Evolutionary conservation across 2,888 invertebrate genomes (phyloP).

Genomic region (Prosapia bicincta): DNA sequence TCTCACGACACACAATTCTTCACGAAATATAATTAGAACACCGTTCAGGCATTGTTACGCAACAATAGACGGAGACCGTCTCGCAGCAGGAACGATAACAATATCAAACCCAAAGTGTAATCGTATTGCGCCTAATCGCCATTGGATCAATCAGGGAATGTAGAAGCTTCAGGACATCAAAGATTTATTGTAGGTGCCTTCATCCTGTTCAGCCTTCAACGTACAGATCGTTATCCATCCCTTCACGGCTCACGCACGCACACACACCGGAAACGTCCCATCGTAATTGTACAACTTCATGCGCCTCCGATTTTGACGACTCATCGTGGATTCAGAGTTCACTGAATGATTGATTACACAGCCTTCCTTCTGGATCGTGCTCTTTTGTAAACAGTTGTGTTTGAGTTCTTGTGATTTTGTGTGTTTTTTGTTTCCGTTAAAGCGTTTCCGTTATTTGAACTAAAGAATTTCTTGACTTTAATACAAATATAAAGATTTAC

Average conservation of each 20-base stretch:
- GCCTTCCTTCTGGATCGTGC: not conserved
- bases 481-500: no score
- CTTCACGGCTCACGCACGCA: constrained; percentile 3
- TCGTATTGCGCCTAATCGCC: not conserved
- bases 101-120: not conserved
- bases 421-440: not conserved
- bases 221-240: constrained; percentile 18
- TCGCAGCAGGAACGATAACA: not conserved
- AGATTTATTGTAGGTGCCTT: constrained; percentile 9
- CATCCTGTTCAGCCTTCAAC: constrained; percentile 16
- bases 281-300: not conserved
- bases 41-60: not conserved
- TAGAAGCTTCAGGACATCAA: not conserved
- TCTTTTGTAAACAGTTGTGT: not conserved
- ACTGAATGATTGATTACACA: not conserved
- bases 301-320: not conserved
- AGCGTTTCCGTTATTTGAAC: no score
- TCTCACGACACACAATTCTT: no score
- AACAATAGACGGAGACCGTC: not conserved
- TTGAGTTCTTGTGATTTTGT: not conserved
- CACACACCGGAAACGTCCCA: not conserved
- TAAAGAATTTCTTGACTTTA: no score
- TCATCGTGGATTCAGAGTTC: not conserved
- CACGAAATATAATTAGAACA: not conserved
- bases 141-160: not conserved